These are phyloP conservation scores for Microchirus variegatus DNA, from an alignment of 2,797 vertebrate genomes.

Conservation along the genomic window DNA sequence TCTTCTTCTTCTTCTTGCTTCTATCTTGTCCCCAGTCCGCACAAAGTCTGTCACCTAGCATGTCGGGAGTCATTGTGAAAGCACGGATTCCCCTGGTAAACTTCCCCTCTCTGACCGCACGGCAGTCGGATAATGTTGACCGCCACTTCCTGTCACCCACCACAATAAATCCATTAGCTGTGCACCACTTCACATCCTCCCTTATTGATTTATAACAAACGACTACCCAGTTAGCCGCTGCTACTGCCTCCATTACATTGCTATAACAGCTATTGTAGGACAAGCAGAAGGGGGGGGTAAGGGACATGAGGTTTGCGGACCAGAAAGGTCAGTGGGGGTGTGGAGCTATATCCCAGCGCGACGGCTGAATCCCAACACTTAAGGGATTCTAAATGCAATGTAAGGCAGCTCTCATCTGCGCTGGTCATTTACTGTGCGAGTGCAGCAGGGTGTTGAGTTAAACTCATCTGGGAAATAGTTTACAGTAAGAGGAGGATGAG, in stretches of 20 bases:
- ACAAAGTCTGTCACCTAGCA: neutral
- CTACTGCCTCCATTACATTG: conserved; percentile 37
- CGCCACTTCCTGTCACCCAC: conserved; percentile 70
- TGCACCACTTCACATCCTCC: conserved; percentile 67
- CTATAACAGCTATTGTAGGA: conserved; percentile 29
- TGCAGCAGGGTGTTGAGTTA: conserved; percentile 36
- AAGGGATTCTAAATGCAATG: conserved; percentile 34
- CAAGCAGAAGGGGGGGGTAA: neutral
- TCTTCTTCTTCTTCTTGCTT: neutral
- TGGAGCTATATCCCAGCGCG: conserved; percentile 3
- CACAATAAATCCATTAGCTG: conserved; percentile 74
- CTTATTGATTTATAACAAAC: conserved; percentile 72
- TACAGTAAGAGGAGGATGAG: conserved; percentile 28
- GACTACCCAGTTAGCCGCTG: conserved; percentile 41
- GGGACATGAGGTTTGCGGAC: conserved; percentile 22
- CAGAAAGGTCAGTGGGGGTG: conserved; percentile 12
- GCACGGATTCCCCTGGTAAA: conserved; percentile 27
- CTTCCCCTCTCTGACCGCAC: conserved; percentile 33
- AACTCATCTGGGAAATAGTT: conserved; percentile 48
- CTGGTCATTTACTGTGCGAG: conserved; percentile 47
- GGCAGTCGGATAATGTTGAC: conserved; percentile 55
- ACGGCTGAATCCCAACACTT: too few relatives aligned
- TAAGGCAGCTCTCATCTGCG: conserved; percentile 35
- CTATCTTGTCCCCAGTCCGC: neutral
- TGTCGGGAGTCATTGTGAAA: neutral